Percentiles rank a stretch among this genome's conserved stretches.
phyloP scores from a whole-genome alignment of 2,113 vertebrate species.

The Notiomystis cincta region DNA sequence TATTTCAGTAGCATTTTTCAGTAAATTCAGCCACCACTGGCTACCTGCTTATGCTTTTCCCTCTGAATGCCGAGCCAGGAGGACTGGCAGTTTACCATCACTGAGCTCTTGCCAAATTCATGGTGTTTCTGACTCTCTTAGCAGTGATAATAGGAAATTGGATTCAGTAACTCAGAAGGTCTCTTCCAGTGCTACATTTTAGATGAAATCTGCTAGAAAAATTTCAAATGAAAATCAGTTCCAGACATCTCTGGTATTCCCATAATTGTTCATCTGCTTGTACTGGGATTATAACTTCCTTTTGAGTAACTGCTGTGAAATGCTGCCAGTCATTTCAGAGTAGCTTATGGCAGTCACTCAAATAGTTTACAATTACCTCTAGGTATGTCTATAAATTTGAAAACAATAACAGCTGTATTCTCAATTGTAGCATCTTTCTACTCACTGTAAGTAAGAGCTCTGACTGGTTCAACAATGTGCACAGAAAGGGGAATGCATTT shows the following conservation, averaged over 20 bases:
- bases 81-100: neutral
- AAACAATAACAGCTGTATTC: constrained; percentile 2
- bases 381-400: neutral
- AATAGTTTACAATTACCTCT: neutral
- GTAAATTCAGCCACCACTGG: neutral
- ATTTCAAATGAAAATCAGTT: neutral
- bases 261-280: neutral
- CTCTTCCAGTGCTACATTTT: neutral
- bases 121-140: neutral
- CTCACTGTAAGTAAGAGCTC: neutral
- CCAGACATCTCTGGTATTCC: neutral
- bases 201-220: constrained; percentile 1
- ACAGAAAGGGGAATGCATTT: neutral
- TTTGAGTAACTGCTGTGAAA: neutral
- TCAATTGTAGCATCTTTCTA: neutral
- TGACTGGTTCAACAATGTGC: neutral
- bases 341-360: neutral
- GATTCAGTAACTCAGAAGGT: neutral
- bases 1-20: neutral
- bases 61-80: neutral
- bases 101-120: neutral
- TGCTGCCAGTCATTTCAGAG: neutral
- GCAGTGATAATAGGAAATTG: neutral
- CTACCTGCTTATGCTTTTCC: neutral
- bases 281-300: neutral